These are phyloP conservation scores for Xiphias gladius DNA, from an alignment of 2,113 vertebrate genomes.

Conservation along the genomic window DNA sequence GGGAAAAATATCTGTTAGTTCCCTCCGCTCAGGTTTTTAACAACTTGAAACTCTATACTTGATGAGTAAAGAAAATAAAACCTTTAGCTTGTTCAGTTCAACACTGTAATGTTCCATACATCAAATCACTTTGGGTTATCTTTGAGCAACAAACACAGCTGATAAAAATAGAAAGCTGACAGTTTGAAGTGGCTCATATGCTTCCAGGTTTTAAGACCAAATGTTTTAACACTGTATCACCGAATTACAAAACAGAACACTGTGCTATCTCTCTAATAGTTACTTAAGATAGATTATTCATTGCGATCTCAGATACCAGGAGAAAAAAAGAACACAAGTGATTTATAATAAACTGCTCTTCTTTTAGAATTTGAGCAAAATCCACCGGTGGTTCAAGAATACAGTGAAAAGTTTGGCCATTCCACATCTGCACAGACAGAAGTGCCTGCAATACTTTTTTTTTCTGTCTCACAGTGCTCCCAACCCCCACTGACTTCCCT, in stretches of 20 bases:
- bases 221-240: background rate
- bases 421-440: conserved; percentile 74
- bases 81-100: background rate
- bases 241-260: background rate
- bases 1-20: no score
- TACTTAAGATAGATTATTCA: background rate
- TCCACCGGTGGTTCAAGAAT: background rate
- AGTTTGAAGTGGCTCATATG: background rate
- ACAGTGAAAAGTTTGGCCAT: conserved; percentile 24
- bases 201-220: background rate
- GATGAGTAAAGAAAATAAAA: background rate
- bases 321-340: background rate
- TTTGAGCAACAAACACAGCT: background rate
- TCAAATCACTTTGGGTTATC: background rate
- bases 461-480: conserved; percentile 45
- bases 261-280: background rate
- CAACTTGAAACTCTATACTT: background rate
- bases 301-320: background rate
- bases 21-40: background rate
- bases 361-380: background rate
- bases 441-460: conserved; percentile 25
- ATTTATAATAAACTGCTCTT: background rate
- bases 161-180: background rate
- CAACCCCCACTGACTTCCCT: conserved; percentile 76
- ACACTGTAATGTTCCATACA: background rate